A percentile compares a stretch with the other conserved stretches of the same genome.
Evolutionary conservation across 1,140 invertebrate genomes (phyloP).

Genomic region (Drosophila busckii): DNA sequence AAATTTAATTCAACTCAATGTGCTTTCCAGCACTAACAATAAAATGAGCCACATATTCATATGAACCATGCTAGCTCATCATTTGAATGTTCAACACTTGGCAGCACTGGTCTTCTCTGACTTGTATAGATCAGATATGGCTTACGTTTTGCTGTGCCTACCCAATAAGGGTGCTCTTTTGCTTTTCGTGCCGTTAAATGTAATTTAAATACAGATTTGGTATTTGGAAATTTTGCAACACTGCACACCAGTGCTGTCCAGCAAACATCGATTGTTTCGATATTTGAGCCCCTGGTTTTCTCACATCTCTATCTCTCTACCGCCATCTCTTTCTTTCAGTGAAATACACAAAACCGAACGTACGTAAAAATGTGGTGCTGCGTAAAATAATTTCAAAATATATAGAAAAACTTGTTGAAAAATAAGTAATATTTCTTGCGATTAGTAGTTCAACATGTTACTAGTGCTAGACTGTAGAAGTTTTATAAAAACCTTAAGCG

Average conservation of each 20-base stretch:
- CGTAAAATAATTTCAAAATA: neutral
- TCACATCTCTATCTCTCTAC: neutral
- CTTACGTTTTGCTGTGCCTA: no score
- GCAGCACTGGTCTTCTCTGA: no score
- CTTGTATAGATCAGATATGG: no score
- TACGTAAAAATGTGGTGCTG: constrained; percentile 27
- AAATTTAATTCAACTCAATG: no score
- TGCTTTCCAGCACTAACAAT: no score
- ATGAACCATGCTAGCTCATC: no score
- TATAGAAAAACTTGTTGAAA: constrained; percentile 1
- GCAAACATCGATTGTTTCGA: neutral
- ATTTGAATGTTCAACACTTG: no score
- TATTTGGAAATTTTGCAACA: no score
- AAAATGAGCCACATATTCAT: no score
- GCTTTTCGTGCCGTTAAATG: no score
- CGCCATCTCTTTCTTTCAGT: constrained; percentile 54
- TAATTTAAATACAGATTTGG: no score
- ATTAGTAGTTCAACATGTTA: neutral
- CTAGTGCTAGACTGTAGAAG: neutral
- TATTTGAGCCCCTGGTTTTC: neutral
- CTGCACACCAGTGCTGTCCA: constrained; percentile 3
- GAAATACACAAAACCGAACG: constrained; percentile 48
- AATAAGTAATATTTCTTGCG: neutral
- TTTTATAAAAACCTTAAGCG: neutral
- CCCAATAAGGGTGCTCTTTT: no score